A percentile compares a stretch with the other conserved stretches of the same genome.
Evolutionary conservation across 2,113 vertebrate genomes (phyloP).

Genomic region (Ammodytes dubius): DNA sequence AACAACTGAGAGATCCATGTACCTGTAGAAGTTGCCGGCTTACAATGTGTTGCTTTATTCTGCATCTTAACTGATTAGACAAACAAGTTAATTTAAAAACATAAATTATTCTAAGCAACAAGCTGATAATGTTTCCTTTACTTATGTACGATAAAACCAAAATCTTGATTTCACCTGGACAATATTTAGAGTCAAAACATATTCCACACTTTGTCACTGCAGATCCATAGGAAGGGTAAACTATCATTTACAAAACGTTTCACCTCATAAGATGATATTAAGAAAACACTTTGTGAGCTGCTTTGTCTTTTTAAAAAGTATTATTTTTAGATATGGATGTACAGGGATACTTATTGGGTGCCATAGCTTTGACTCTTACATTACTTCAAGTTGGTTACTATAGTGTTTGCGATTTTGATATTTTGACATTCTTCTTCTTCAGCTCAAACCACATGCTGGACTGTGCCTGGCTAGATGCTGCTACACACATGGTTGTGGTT

Average conservation of each 20-base stretch:
- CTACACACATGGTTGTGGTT: conserved; percentile 52
- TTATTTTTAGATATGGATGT: neutral
- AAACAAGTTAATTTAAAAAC: neutral
- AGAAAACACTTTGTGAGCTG: fast-evolving
- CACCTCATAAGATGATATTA: neutral
- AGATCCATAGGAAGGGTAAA: conserved; percentile 1
- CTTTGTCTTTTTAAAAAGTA: neutral
- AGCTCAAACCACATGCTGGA: conserved; percentile 37
- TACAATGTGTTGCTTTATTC: neutral
- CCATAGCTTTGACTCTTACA: neutral
- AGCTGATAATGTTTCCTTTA: neutral
- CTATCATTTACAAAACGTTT: neutral
- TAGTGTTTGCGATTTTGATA: conserved; percentile 3
- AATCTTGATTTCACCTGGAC: neutral
- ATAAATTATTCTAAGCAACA: neutral
- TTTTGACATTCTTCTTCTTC: conserved; percentile 24
- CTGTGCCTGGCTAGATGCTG: conserved; percentile 28
- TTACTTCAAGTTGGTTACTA: neutral
- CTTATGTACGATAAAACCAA: neutral
- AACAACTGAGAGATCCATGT: conserved; percentile 23
- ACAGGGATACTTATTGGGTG: neutral
- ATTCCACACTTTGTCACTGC: neutral
- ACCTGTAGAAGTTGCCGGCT: neutral
- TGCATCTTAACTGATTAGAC: neutral
- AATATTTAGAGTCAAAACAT: neutral